A percentile compares a stretch with the other conserved stretches of the same genome.
phyloP scores from a whole-genome alignment of 1,140 invertebrate genomes.

The Papilio aristodemus region DNA sequence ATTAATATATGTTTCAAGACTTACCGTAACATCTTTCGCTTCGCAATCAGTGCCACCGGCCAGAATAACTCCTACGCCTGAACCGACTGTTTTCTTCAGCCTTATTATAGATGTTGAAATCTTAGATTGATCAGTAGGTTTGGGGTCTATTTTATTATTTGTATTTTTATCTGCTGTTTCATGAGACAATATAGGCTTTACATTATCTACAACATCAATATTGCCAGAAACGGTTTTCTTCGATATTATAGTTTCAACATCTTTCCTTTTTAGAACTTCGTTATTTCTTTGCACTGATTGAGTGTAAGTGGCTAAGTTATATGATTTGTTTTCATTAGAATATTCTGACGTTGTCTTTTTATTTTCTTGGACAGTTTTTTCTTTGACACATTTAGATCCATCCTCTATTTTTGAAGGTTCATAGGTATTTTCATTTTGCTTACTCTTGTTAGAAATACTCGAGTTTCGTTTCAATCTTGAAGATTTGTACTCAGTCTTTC shows the following conservation, averaged over 20 bases:
- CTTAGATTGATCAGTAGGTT: slow-evolving; percentile 39
- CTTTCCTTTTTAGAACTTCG: slow-evolving; percentile 38
- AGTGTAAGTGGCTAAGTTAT: slow-evolving; percentile 12
- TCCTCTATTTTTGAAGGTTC: slow-evolving; percentile 59
- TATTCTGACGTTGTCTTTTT: slow-evolving; percentile 55
- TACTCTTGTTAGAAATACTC: slow-evolving; percentile 64
- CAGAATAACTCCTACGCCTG: slow-evolving; percentile 91
- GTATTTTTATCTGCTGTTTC: slow-evolving; percentile 34
- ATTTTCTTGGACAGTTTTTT: slow-evolving; percentile 60
- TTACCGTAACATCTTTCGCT: slow-evolving; percentile 93
- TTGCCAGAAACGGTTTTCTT: slow-evolving; percentile 24
- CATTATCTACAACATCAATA: slow-evolving; percentile 27
- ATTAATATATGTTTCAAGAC: slow-evolving; percentile 46
- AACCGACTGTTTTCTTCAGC: slow-evolving; percentile 80
- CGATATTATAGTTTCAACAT: slow-evolving; percentile 21
- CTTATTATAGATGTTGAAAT: slow-evolving; percentile 56
- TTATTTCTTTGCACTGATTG: slow-evolving; percentile 37
- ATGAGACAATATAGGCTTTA: slow-evolving; percentile 16
- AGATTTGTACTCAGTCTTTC: slow-evolving; percentile 74
- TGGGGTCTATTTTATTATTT: slow-evolving; percentile 38
- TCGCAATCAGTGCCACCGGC: slow-evolving; percentile 94
- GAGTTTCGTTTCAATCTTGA: slow-evolving; percentile 74
- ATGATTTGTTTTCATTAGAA: slow-evolving; percentile 41
- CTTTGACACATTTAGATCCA: slow-evolving; percentile 53
- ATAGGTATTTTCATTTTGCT: slow-evolving; percentile 53